phyloP scores from a whole-genome alignment of 2,113 vertebrate genomes.

The Vombatus ursinus region DNA sequence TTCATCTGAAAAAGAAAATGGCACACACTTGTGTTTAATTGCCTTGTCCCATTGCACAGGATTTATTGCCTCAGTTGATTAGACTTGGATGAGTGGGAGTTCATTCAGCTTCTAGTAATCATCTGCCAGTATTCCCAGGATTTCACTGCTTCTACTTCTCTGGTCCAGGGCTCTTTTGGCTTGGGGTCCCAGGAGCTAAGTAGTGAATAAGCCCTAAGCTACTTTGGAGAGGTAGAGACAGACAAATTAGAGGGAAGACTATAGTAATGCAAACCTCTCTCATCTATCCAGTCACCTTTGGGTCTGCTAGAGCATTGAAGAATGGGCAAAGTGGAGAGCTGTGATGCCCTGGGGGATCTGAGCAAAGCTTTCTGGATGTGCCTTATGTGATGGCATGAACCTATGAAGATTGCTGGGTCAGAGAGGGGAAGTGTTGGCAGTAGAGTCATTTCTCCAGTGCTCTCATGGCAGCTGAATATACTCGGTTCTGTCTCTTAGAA shows the following conservation, averaged over 20 bases:
- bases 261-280: neutral
- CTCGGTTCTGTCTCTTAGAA: neutral
- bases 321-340: neutral
- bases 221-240: neutral
- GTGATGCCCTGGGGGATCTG: neutral
- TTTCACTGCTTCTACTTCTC: neutral
- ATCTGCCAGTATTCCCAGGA: neutral
- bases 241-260: neutral
- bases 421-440: no score
- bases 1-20: slow-evolving; percentile 52
- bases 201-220: neutral
- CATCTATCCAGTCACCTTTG: neutral
- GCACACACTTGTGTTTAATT: slow-evolving; percentile 60
- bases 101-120: slow-evolving; percentile 37
- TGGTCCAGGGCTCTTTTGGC: neutral
- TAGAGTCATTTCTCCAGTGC: no score
- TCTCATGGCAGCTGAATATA: no score
- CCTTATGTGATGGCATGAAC: no score
- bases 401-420: neutral
- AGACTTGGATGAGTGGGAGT: slow-evolving; percentile 23
- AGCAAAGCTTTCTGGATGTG: neutral
- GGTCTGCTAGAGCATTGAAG: neutral
- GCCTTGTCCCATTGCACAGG: slow-evolving; percentile 37
- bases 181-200: neutral
- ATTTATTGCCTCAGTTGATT: slow-evolving; percentile 50